Base-by-base conservation (phyloP, 2,888 invertebrate species). In the Ophion ellenae region DNA sequence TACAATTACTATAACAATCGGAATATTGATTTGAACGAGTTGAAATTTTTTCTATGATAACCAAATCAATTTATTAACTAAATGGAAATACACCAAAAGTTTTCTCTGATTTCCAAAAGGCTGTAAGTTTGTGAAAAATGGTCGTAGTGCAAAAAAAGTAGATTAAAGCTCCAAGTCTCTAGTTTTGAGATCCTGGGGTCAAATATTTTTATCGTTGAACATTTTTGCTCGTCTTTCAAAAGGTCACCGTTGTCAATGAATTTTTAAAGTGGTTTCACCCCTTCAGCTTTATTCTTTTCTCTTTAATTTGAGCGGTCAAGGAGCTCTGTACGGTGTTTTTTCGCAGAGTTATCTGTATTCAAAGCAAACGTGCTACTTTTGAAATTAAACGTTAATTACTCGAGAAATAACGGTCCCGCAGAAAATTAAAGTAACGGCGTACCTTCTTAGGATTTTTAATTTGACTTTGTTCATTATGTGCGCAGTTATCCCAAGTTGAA, bases 311-410 rank as follows among this genome's bases (percentile, higher is more conserved):
- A 24, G 17, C n/a, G 17, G 17, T 24, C n/a, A 2, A 2, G 9
- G 24, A 61, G 61, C 61, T 61, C n/a, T 20, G 61, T 61, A 61
- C 61, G 61, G n/a, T 20, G 61, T n/a, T 61, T 61, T 61, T n/a
- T n/a, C n/a, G 61, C 20, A 20, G 61, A 61, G 61, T 61, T 20
- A n/a, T 61, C 20, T 2, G 11, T 24, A n/a, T 61, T 61, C 61
- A 61, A 1, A 61, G 20, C 24, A 61, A 61, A 61, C 7, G 9
- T 24, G 61, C 9, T 17, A n/a, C 24, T 61, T 61, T 61, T 20
- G 61, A 24, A 9, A n/a, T 61, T 61, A n/a, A 20, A 9, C 2
- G 9, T 24, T 3, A 24, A 61, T 61, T 61, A 20, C 24, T n/a
- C 24, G 61, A 24, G 9, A 61, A 61, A 17, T 61, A 61, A 61